Conservation (phyloP, 2,797 vertebrate species). For the Rhynchonycteris naso region DNA sequence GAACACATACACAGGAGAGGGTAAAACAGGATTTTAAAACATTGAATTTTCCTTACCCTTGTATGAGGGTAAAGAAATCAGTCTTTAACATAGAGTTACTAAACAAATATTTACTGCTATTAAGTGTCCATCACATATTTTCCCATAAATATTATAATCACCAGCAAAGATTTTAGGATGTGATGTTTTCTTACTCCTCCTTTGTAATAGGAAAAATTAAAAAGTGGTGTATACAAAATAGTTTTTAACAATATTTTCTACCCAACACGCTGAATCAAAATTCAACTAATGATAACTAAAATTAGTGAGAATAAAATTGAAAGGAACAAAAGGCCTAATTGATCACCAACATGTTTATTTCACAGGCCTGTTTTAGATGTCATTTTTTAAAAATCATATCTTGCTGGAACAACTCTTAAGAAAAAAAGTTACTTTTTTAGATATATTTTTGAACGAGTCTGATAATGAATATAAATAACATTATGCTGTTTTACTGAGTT, state of each 20-base stretch:
- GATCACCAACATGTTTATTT: slow-evolving; percentile 50
- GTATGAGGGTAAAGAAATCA: background rate
- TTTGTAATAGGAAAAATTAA: background rate
- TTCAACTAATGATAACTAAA: background rate
- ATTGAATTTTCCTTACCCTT: background rate
- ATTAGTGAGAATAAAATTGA: background rate
- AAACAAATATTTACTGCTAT: background rate
- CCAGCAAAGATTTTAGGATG: background rate
- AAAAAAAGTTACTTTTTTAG: background rate
- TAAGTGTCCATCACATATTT: slow-evolving; percentile 34
- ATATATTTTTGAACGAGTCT: slow-evolving; percentile 60
- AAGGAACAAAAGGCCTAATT: background rate
- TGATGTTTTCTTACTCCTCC: background rate
- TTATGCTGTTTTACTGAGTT: slow-evolving; percentile 63
- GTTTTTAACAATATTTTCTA: slow-evolving; percentile 28
- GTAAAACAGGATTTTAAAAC: background rate
- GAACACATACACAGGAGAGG: background rate
- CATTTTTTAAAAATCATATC: background rate
- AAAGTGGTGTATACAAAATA: background rate
- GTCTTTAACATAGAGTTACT: background rate
- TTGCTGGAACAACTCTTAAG: background rate
- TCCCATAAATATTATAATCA: background rate
- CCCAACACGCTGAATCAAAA: background rate
- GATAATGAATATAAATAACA: slow-evolving; percentile 68
- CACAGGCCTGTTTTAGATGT: background rate